Evolutionary conservation across 30 jellyfish, hydroid and myxozoan species (phyloP).

Genomic region (Aurelia aurita): DNA sequence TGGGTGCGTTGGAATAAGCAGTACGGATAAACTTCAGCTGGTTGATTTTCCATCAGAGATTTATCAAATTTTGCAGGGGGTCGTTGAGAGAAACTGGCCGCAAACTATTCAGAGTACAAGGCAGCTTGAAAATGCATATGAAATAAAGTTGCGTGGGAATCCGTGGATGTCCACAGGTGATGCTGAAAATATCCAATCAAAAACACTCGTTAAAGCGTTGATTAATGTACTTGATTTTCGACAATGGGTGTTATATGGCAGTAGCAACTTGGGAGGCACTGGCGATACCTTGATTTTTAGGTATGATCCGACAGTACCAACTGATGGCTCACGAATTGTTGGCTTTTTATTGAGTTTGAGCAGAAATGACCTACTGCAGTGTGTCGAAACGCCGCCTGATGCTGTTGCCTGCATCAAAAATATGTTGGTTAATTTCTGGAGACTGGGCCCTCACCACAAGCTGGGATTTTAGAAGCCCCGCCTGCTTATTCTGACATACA

Average conservation of each 20-base stretch:
- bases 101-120: slow-evolving; percentile 51
- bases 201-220: slow-evolving; percentile 56
- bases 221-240: slow-evolving; percentile 53
- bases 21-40: slow-evolving; percentile 56
- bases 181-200: slow-evolving; percentile 70
- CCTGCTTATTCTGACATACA: slow-evolving; percentile 2
- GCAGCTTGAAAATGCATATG: slow-evolving; percentile 36
- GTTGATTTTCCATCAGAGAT: slow-evolving; percentile 53
- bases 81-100: slow-evolving; percentile 63
- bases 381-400: slow-evolving; percentile 67
- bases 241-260: slow-evolving; percentile 69
- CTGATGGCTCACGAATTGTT: slow-evolving; percentile 43
- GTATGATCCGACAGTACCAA: slow-evolving; percentile 47
- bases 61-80: slow-evolving; percentile 9
- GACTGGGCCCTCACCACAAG: slow-evolving; percentile 67
- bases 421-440: slow-evolving; percentile 61
- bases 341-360: slow-evolving; percentile 73
- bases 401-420: slow-evolving; percentile 44
- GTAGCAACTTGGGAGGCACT: slow-evolving; percentile 47
- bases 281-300: slow-evolving; percentile 67
- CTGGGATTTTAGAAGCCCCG: slow-evolving; percentile 4
- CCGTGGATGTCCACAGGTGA: slow-evolving; percentile 78
- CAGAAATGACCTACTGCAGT: slow-evolving; percentile 74
- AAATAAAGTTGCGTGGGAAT: slow-evolving; percentile 64
- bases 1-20: slow-evolving; percentile 67